phyloP scores from a whole-genome alignment of 2,888 invertebrate species.

The Anthrax anthrax region DNA sequence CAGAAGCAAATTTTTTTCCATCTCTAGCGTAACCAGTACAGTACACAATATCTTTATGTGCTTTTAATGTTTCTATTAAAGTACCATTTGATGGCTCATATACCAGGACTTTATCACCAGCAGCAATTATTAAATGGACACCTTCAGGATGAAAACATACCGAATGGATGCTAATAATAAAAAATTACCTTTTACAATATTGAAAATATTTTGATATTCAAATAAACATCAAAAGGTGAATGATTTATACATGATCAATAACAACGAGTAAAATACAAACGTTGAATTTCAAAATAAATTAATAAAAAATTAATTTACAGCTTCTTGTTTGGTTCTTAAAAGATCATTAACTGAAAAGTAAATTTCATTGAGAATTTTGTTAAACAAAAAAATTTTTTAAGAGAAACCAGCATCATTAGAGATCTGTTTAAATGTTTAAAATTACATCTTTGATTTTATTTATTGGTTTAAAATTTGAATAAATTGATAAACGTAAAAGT shows the following conservation, averaged over 20 bases:
- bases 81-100: conserved; percentile 87
- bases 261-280: neutral
- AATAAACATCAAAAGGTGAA: too few relatives aligned
- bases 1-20: conserved; percentile 93
- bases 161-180: conserved; percentile 67
- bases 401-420: too few relatives aligned
- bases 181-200: neutral
- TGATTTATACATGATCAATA: neutral
- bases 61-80: conserved; percentile 82
- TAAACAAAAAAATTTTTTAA: too few relatives aligned
- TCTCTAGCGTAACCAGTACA: conserved; percentile 76
- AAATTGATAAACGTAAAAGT: too few relatives aligned
- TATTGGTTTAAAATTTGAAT: too few relatives aligned
- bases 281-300: neutral
- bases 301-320: too few relatives aligned
- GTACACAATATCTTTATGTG: conserved; percentile 89
- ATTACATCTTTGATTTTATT: too few relatives aligned
- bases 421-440: too few relatives aligned
- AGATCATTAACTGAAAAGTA: too few relatives aligned
- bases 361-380: too few relatives aligned
- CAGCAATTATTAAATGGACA: conserved; percentile 81
- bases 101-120: conserved; percentile 86
- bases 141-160: conserved; percentile 95
- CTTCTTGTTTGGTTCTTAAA: too few relatives aligned
- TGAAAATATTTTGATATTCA: too few relatives aligned